Evolutionary conservation across 2,888 invertebrate genomes (phyloP).

Genomic region (Meganola albula): DNA sequence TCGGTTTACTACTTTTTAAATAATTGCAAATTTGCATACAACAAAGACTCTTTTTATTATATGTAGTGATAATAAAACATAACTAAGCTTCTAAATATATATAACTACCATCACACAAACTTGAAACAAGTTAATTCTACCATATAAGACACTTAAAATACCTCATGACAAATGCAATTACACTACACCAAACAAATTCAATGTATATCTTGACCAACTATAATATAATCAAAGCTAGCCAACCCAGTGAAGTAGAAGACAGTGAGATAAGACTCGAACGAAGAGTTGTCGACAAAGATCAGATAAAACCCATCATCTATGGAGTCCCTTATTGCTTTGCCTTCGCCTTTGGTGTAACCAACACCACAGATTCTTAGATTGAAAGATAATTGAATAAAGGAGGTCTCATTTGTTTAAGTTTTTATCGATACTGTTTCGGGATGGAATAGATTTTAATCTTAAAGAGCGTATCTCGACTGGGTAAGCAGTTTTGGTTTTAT

Average conservation of each 20-base stretch:
- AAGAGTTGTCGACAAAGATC: constrained; percentile 52
- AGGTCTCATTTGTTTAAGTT: constrained; percentile 36
- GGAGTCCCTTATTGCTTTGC: constrained; percentile 27
- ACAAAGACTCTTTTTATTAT: no score
- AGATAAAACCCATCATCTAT: constrained; percentile 37
- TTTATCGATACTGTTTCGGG: constrained; percentile 15
- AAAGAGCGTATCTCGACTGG: no score
- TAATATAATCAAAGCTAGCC: constrained; percentile 45
- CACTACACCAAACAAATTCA: constrained; percentile 16
- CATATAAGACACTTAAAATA: constrained; percentile 14
- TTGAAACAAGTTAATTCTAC: neutral
- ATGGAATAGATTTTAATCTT: constrained; percentile 3
- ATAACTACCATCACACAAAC: neutral
- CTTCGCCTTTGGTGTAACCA: constrained; percentile 46
- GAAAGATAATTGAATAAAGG: constrained; percentile 45
- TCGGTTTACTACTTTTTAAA: no score
- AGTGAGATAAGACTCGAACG: constrained; percentile 39
- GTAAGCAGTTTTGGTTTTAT: no score
- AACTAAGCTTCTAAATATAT: no score
- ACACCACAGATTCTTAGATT: constrained; percentile 51
- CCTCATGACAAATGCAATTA: constrained; percentile 19
- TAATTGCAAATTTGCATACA: no score
- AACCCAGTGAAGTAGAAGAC: constrained; percentile 47
- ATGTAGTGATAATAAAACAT: no score
- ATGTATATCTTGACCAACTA: constrained; percentile 25